Evolutionary conservation across 1,140 invertebrate species (phyloP), one percentile per base, ranked within the genome.

Genomic region (Macrotrachela quadricornifera): DNA sequence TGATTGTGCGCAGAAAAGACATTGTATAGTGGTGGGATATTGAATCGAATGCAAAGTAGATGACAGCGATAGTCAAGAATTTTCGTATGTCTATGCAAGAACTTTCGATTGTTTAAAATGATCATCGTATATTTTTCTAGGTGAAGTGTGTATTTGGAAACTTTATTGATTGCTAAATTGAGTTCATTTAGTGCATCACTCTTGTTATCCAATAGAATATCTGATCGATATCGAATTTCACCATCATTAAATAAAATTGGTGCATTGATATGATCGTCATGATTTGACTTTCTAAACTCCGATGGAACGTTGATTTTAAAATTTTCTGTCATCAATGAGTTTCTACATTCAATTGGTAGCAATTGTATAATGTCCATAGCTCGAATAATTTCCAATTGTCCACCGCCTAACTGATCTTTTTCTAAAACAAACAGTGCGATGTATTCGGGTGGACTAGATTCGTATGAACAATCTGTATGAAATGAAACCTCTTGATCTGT

Each of bases 391-490:
- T 41, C 41, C 40, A 37, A 40, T 41, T 48, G 51, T 12, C 51
- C 45, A 14, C 51, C 51, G 15, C 42, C 44, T 6, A 40, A 38
- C 9, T 37, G 13, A 17, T 46, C 51, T 14, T 6, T n/a, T 15
- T 41, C 10, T 36, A 53, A 30, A 40, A 42, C 36, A n/a, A 46
- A 13, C n/a, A 53, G 21, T 2, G n/a, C 51, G 39, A 53, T 46
- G 36, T 47, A 53, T 21, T 16, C 10, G 6, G 51, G 44, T 30
- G 45, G 51, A 30, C 21, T 41, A 10, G 14, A 4, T 15, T 53
- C 51, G 39, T 47, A 53, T 36, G 44, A 46, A 14, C 44, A 44
- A 43, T 53, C 51, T 1, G 51, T 47, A 12, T 53, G 51, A 30
- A 46, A 30, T 53, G 37, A 13, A 36, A 53, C 46, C 15, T 15